Conservation (phyloP, 2,888 invertebrate species). For the Noctua comes region DNA sequence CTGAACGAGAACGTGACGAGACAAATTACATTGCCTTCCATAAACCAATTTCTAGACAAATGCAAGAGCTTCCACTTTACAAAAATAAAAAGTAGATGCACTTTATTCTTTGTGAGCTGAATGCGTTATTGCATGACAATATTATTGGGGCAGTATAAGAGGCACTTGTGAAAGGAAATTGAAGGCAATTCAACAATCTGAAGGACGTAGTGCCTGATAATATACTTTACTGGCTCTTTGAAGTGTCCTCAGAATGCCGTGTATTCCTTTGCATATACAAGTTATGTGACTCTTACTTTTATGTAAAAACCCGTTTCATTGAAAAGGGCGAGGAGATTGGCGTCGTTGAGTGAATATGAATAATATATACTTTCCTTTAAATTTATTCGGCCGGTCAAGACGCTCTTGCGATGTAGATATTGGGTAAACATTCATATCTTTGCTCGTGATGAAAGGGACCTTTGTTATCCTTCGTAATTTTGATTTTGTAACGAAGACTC, state of each 20-base stretch:
- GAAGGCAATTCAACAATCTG: slow-evolving; percentile 78
- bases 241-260: slow-evolving; percentile 67
- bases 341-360: slow-evolving; percentile 61
- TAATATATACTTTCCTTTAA: slow-evolving; percentile 61
- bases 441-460: slow-evolving; percentile 44
- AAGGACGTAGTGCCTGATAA: slow-evolving; percentile 72
- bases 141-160: slow-evolving; percentile 69
- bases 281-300: slow-evolving; percentile 64
- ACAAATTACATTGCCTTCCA: slow-evolving; percentile 34
- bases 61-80: slow-evolving; percentile 9
- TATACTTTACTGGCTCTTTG: slow-evolving; percentile 74
- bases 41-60: slow-evolving; percentile 32
- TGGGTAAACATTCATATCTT: slow-evolving; percentile 52
- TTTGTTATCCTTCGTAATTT: slow-evolving; percentile 36
- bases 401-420: slow-evolving; percentile 40
- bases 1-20: slow-evolving; percentile 12
- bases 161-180: slow-evolving; percentile 76
- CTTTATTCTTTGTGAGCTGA: slow-evolving; percentile 65
- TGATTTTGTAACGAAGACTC: slow-evolving; percentile 25
- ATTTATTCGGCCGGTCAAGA: slow-evolving; percentile 60
- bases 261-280: slow-evolving; percentile 61
- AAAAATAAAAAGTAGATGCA: slow-evolving; percentile 39
- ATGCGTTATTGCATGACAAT: slow-evolving; percentile 71
- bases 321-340: slow-evolving; percentile 60
- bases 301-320: slow-evolving; percentile 59